phyloP scores from a whole-genome alignment of 2,888 invertebrate genomes.

The Agonum fuliginosum region DNA sequence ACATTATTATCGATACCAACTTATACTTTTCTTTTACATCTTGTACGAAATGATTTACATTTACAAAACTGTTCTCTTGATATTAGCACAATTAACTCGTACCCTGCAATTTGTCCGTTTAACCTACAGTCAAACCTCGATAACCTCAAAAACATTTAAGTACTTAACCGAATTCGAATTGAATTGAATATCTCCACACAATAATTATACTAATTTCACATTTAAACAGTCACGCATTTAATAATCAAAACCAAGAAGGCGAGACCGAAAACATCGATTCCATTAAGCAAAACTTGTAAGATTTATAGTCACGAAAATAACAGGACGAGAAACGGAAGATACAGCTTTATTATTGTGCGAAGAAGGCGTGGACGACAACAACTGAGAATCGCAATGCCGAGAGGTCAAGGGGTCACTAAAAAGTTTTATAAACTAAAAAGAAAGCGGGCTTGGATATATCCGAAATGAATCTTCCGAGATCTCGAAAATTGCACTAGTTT shows the following conservation, averaged over 20 bases:
- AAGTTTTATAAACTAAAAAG: constrained; percentile 1
- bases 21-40: constrained; percentile 19
- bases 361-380: constrained; percentile 51
- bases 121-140: background rate
- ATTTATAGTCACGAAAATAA: constrained; percentile 25
- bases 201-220: constrained; percentile 36
- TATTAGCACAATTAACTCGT: background rate
- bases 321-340: constrained; percentile 26
- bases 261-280: background rate
- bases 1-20: constrained; percentile 10
- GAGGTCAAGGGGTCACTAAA: constrained; percentile 14
- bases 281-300: background rate
- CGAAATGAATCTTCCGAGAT: constrained; percentile 8
- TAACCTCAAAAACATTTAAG: constrained; percentile 5
- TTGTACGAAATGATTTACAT: too few relatives aligned
- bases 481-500: constrained; percentile 14
- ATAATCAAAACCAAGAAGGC: constrained; percentile 9
- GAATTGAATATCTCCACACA: constrained; percentile 25
- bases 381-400: constrained; percentile 19
- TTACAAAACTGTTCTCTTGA: constrained; percentile 14
- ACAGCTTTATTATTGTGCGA: constrained; percentile 44
- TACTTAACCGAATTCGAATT: constrained; percentile 29
- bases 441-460: background rate
- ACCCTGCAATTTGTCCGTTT: constrained; percentile 19
- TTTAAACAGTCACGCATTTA: constrained; percentile 34